Evolutionary conservation across 2,888 invertebrate species (phyloP), one percentile per base, ranked within the genome.

Genomic region (Eristalis intricaria): DNA sequence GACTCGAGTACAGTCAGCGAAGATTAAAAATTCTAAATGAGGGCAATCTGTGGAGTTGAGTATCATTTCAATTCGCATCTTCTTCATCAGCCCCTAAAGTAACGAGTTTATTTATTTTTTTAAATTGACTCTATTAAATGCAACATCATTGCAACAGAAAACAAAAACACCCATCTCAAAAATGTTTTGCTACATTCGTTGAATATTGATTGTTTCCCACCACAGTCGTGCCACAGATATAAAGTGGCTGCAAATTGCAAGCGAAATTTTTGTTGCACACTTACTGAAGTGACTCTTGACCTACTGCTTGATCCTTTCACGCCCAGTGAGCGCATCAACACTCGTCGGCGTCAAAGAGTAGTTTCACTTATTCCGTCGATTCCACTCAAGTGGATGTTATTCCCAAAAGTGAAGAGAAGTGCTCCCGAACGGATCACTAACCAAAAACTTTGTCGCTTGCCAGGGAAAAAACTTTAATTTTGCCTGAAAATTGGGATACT

Each of bases 401-500:
- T 1, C 50, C 50, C 19, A 50, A 19, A 19, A 50, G 50, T 50
- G 26, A 3, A n/a, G n/a, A n/a, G n/a, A n/a, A n/a, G 50, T 19
- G 5, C 4, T 7, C 43, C 19, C 19, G n/a, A 50, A 50, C 8
- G 50, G 8, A 50, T 8, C 50, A 19, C 50, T 19, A n/a, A 13
- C 50, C 50, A 19, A 8, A 50, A 43, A 43, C 43, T 13, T 43
- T 15, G 58, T 11, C 22, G 0, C 23, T 22, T 4, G 22, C 22
- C 58, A 15, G 22, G 8, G 26, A 26, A n/a, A 56, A 68, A 58
- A 68, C 66, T 19, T 50, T 61, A 75, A 29, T 65, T 35, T 65
- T 65, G 13, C 38, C 23, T 3, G 10, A 64, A 29, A 19, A 64
- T 35, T 63, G 29, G n/a, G 8, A n/a, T 19, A 22, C 10, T 22